A percentile compares a stretch with the other conserved stretches of the same genome.
These are phyloP conservation scores for Gymnopithys bicolor DNA, from an alignment of 2,797 vertebrate genomes.

Conservation along the genomic window DNA sequence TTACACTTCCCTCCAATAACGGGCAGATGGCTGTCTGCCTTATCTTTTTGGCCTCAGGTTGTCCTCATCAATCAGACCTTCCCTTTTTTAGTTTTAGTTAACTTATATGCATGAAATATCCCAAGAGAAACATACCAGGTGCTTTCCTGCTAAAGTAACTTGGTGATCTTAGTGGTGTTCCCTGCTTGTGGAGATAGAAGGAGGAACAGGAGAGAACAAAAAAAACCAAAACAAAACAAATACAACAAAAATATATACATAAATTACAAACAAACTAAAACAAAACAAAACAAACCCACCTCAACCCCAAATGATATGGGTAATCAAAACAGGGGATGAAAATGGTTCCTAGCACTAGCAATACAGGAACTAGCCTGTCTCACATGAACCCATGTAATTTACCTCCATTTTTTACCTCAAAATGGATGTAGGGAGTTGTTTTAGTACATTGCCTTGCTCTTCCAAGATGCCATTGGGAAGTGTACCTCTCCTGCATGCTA, in stretches of 20 bases:
- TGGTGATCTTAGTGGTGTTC: accelerated
- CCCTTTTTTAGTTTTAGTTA: neutral
- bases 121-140: neutral
- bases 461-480: neutral
- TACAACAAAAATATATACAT: too few species aligned
- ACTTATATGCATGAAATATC: neutral
- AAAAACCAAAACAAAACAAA: neutral
- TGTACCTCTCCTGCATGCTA: neutral
- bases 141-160: neutral
- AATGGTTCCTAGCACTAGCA: neutral
- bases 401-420: neutral
- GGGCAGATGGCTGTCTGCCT: neutral
- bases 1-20: neutral
- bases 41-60: neutral
- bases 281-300: neutral
- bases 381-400: neutral
- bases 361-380: neutral
- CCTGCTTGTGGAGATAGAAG: neutral
- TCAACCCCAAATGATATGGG: neutral
- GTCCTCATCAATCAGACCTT: neutral
- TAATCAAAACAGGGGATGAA: neutral
- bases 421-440: neutral
- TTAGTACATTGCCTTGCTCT: neutral
- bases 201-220: neutral
- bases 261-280: too few species aligned